Conservation (phyloP, 1,140 invertebrate genomes). For the Drosophila melanogaster region Release_6_plus_ISO1_MT NT_033777.3:16694001-16694500, state of each 20-base stretch:
- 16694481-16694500: conserved; percentile 64
- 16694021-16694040: conserved; percentile 83
- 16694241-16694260: conserved; percentile 63
- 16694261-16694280: conserved; percentile 74
- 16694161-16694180: conserved; percentile 62
- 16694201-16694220: conserved; percentile 32
- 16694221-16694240: conserved; percentile 2
- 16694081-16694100: conserved; percentile 70
- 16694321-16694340: conserved; percentile 58
- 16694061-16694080: conserved; percentile 69
- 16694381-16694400: conserved; percentile 34
- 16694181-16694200: not conserved
- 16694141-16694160: conserved; percentile 74
- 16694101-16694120: conserved; percentile 60
- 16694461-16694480: conserved; percentile 2
- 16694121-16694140: conserved; percentile 69
- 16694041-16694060: conserved; percentile 72
- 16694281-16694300: conserved; percentile 83
- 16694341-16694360: conserved; percentile 70
- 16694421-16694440: conserved; percentile 44
- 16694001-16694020: conserved; percentile 80
- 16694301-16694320: conserved; percentile 55
- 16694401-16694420: conserved; percentile 77
- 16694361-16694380: conserved; percentile 66
- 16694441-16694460: conserved; percentile 56